Conservation (phyloP, 2,888 invertebrate species). For the Alsophila aescularia region DNA sequence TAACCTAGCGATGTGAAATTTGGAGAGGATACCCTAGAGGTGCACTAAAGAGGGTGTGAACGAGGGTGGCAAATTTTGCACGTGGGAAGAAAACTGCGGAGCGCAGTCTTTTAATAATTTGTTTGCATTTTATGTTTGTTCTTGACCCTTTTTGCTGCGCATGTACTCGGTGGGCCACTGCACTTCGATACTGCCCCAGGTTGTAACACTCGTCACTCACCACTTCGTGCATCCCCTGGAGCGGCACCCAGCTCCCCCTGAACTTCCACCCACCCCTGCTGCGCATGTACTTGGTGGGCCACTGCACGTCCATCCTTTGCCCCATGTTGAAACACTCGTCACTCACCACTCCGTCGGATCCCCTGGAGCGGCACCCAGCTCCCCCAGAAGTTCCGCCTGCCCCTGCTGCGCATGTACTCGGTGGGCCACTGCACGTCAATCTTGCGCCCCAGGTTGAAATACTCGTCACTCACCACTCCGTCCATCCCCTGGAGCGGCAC, state of each 20-base stretch:
- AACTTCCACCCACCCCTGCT: conserved; percentile 93
- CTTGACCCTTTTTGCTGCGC: too few species aligned
- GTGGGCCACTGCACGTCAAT: conserved; percentile 99
- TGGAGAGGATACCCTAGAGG: too few species aligned
- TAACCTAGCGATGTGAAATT: too few species aligned
- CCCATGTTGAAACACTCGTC: conserved; percentile 95
- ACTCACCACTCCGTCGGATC: conserved; percentile 94
- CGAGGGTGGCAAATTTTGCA: too few species aligned
- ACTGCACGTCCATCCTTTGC: conserved; percentile 95
- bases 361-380: conserved; percentile 94
- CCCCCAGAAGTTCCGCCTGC: conserved; percentile 88
- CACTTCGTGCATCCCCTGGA: conserved; percentile 95
- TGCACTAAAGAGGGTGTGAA: too few species aligned
- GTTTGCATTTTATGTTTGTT: too few species aligned
- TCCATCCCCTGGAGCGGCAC: conserved; percentile 96
- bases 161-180: conserved; percentile 97
- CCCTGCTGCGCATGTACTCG: conserved; percentile 93
- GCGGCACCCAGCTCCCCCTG: conserved; percentile 95
- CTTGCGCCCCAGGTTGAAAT: conserved; percentile 94
- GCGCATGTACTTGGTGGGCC: conserved; percentile 96
- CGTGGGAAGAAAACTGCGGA: too few species aligned
- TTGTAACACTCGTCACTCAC: conserved; percentile 87
- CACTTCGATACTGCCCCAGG: conserved; percentile 95
- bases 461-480: conserved; percentile 86
- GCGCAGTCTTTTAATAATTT: too few species aligned